Percentiles rank a stretch among this genome's conserved stretches.
These are phyloP conservation scores for Desmodus rotundus DNA, from an alignment of 2,113 vertebrate species.

Conservation along the genomic window DNA sequence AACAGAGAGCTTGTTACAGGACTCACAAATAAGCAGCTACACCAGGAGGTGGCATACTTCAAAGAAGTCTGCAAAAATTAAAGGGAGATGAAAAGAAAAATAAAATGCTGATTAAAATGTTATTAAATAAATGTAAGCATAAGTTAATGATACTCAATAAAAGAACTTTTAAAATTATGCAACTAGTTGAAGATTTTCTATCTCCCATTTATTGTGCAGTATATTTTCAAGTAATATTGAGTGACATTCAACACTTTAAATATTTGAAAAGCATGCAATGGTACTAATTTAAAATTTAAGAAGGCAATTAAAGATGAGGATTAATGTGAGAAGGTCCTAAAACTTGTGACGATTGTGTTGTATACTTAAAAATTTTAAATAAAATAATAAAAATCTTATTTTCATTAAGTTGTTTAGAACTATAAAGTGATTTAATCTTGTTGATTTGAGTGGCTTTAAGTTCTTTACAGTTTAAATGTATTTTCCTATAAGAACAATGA, in stretches of 20 bases:
- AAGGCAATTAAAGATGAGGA: background rate
- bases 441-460: background rate
- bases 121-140: background rate
- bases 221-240: background rate
- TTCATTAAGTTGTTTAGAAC: background rate
- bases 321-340: background rate
- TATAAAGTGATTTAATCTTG: background rate
- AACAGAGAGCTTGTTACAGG: constrained; percentile 22
- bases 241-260: background rate
- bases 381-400: background rate
- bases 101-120: background rate
- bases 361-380: background rate
- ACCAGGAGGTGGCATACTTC: background rate
- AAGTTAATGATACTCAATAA: background rate
- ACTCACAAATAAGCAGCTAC: background rate
- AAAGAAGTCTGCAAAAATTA: constrained; percentile 36
- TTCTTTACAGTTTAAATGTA: background rate
- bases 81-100: background rate
- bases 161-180: background rate
- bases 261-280: background rate
- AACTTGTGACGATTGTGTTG: background rate
- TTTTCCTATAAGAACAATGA: background rate
- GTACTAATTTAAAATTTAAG: background rate
- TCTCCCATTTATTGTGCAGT: background rate
- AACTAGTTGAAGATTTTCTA: background rate